Conservation (phyloP, 2,797 vertebrate genomes). For the Linurgus olivaceus region DNA sequence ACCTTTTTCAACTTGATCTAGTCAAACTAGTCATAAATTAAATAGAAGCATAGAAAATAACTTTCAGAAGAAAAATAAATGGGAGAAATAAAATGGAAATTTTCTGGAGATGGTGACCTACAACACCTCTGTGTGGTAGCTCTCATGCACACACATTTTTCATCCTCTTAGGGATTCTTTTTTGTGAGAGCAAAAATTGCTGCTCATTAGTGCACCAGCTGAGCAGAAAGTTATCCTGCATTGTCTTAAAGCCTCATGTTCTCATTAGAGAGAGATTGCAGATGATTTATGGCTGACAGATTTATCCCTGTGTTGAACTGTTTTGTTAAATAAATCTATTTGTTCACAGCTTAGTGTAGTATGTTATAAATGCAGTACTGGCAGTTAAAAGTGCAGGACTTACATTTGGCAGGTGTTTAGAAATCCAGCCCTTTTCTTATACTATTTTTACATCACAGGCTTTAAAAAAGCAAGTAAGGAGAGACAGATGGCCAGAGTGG, state of each 20-base stretch:
- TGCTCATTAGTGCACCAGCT: background rate
- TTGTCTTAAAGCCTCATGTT: background rate
- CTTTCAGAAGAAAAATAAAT: background rate
- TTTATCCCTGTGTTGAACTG: background rate
- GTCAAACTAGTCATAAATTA: background rate
- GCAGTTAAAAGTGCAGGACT: background rate
- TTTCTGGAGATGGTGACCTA: background rate
- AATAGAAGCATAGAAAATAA: background rate
- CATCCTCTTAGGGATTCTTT: background rate
- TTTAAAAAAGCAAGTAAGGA: background rate
- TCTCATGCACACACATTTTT: background rate
- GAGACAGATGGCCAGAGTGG: background rate
- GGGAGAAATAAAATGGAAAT: background rate
- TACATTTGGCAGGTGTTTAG: background rate
- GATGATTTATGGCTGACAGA: background rate
- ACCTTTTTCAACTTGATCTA: background rate
- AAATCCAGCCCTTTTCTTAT: background rate
- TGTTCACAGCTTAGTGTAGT: background rate
- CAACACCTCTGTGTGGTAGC: background rate
- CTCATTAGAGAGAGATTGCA: background rate
- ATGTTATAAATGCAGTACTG: background rate
- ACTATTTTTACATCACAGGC: background rate
- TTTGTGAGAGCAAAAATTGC: background rate
- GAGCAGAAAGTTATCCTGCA: background rate
- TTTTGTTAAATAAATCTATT: background rate